phyloP scores from a whole-genome alignment of 2,888 invertebrate genomes.

The Tipula helvola region DNA sequence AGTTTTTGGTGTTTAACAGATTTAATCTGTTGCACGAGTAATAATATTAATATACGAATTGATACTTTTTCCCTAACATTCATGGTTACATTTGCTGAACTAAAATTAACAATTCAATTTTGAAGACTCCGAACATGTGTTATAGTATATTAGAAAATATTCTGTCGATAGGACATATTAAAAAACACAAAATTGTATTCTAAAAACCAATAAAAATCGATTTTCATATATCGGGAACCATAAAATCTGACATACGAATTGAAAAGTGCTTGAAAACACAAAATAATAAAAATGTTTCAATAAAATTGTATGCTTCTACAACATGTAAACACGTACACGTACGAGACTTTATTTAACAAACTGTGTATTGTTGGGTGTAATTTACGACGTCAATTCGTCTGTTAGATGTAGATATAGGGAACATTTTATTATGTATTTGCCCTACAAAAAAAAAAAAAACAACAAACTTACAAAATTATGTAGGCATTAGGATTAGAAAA shows the following conservation, averaged over 20 bases:
- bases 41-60: no score
- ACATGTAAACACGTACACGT: not conserved
- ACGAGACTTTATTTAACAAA: not conserved
- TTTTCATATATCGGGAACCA: not conserved
- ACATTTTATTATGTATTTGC: not conserved
- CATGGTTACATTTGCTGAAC: not conserved
- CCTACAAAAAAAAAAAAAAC: not conserved
- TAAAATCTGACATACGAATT: not conserved
- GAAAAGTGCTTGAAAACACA: not conserved
- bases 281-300: not conserved
- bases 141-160: no score
- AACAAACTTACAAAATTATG: not conserved
- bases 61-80: no score
- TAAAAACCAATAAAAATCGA: not conserved
- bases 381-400: not conserved
- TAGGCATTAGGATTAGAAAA: not conserved
- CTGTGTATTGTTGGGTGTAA: not conserved
- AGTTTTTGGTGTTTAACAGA: not conserved
- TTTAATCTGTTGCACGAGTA: not conserved
- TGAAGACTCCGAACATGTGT: no score
- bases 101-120: not conserved
- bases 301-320: not conserved
- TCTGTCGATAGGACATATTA: no score
- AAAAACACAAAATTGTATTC: not conserved
- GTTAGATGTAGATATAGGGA: not conserved